These are phyloP conservation scores for Apamea monoglypha DNA, from an alignment of 2,888 invertebrate species.

Conservation along the genomic window DNA sequence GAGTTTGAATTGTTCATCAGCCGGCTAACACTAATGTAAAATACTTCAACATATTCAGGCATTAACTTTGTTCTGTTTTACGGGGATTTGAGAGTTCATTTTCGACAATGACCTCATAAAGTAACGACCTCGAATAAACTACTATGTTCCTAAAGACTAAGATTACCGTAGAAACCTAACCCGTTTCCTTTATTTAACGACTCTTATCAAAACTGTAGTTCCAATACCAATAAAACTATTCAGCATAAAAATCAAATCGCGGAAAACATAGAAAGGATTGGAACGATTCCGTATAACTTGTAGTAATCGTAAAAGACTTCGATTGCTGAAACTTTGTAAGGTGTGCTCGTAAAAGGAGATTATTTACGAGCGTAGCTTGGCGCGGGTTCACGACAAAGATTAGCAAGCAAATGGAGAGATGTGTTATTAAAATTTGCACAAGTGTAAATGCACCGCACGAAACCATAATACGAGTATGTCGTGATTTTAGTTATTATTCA, in stretches of 20 bases:
- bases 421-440: background rate
- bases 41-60: background rate
- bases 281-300: slow-evolving; percentile 66
- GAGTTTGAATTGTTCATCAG: slow-evolving; percentile 18
- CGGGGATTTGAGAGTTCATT: background rate
- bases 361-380: slow-evolving; percentile 73
- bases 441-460: background rate
- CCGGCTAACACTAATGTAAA: slow-evolving; percentile 12
- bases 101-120: slow-evolving; percentile 11
- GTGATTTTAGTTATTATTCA: background rate
- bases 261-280: slow-evolving; percentile 57
- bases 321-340: slow-evolving; percentile 80
- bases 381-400: slow-evolving; percentile 28
- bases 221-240: slow-evolving; percentile 60
- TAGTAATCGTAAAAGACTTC: slow-evolving; percentile 80
- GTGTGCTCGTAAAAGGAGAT: slow-evolving; percentile 75
- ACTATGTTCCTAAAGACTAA: slow-evolving; percentile 19
- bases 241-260: slow-evolving; percentile 58
- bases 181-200: slow-evolving; percentile 49
- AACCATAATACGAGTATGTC: background rate
- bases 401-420: slow-evolving; percentile 36
- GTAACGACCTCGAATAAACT: slow-evolving; percentile 22
- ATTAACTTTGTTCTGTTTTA: slow-evolving; percentile 3
- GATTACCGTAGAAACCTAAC: slow-evolving; percentile 10
- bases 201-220: slow-evolving; percentile 39